Evolutionary conservation across 30 jellyfish, hydroid and myxozoan species (phyloP).

Genomic region (Hydractinia echinata): DNA sequence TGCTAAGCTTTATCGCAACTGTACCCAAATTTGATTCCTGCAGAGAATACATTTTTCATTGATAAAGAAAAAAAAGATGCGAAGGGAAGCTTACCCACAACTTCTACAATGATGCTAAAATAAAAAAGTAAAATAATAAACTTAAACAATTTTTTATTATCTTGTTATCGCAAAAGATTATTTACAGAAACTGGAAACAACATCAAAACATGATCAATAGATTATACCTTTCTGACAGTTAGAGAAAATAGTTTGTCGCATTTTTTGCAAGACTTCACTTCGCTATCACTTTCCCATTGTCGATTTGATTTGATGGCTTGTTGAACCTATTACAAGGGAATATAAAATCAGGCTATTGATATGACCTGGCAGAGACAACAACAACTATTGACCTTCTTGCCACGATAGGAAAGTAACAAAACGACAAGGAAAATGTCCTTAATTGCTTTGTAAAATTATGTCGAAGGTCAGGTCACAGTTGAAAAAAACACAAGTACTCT

Average conservation of each 20-base stretch:
- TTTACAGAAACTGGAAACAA: not conserved
- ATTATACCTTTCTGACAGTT: conserved; percentile 66
- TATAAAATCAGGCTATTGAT: no score
- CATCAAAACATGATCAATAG: not conserved
- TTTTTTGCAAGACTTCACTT: conserved; percentile 55
- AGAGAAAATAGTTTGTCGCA: conserved; percentile 61
- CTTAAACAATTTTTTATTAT: not conserved
- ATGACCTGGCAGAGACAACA: not conserved
- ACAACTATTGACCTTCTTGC: not conserved
- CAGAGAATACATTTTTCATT: no score
- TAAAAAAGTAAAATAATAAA: conserved; percentile 8
- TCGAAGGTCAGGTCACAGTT: no score
- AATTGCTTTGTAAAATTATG: not conserved
- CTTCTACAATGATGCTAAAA: conserved; percentile 91
- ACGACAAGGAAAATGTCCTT: not conserved
- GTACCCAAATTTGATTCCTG: no score
- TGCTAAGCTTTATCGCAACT: no score
- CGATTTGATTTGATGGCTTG: conserved; percentile 59
- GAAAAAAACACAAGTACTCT: no score
- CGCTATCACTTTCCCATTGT: conserved; percentile 80
- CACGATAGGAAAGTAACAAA: not conserved
- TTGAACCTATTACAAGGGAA: conserved; percentile 32
- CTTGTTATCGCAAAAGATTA: not conserved
- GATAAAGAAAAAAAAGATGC: not conserved
- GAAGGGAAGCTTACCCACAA: conserved; percentile 66